phyloP scores from a whole-genome alignment of 2,113 vertebrate species.

The Phalacrocorax aristotelis region DNA sequence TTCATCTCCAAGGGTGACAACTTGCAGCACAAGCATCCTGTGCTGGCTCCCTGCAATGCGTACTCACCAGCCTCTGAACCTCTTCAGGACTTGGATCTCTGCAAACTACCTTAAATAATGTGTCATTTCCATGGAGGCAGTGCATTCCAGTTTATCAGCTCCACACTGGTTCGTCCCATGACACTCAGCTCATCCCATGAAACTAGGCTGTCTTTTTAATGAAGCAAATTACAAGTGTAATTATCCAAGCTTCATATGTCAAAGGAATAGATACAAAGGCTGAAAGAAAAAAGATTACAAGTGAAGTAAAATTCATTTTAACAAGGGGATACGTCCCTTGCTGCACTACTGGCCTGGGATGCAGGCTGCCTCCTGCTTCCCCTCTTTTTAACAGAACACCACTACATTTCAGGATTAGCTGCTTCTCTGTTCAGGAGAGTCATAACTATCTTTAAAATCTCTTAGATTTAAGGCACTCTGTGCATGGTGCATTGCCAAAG shows the following conservation, averaged over 20 bases:
- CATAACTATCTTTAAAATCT: background rate
- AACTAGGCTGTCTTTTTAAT: background rate
- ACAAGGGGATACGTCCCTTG: background rate
- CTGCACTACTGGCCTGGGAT: background rate
- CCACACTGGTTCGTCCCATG: background rate
- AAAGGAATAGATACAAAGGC: background rate
- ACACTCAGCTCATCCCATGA: background rate
- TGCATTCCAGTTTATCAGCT: background rate
- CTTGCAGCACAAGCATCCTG: background rate
- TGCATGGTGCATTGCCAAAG: background rate
- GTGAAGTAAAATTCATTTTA: background rate
- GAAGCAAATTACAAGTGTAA: constrained; percentile 11
- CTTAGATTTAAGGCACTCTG: background rate
- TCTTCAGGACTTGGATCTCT: background rate
- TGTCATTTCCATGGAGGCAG: background rate
- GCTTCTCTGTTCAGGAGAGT: background rate
- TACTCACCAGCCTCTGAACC: background rate
- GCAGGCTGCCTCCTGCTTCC: background rate
- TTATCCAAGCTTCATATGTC: background rate
- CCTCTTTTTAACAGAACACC: background rate
- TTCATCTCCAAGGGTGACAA: background rate
- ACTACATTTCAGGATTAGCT: background rate
- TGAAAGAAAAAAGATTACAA: background rate
- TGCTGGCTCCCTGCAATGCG: background rate
- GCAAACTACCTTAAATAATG: background rate